Conservation (phyloP, 1,140 invertebrate genomes). For the Matsumurasca onukii region DNA sequence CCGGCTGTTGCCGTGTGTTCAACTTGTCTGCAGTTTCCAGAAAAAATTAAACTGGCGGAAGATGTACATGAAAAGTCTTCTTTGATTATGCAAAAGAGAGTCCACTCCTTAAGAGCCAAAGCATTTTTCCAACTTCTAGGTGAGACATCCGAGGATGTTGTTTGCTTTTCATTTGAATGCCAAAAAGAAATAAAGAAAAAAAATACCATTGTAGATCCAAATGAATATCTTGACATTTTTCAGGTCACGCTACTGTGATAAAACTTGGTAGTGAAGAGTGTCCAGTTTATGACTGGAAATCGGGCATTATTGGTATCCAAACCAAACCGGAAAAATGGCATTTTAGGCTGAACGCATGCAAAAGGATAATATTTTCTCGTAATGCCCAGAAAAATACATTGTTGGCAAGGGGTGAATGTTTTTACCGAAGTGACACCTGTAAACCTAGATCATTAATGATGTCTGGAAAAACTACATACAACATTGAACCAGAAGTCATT, state of each 20-base stretch:
- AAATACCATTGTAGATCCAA: slow-evolving; percentile 35
- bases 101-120: slow-evolving; percentile 42
- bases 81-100: slow-evolving; percentile 32
- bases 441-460: slow-evolving; percentile 13
- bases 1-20: slow-evolving; percentile 39
- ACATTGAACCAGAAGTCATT: slow-evolving; percentile 13
- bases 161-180: slow-evolving; percentile 46
- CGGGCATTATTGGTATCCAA: not conserved
- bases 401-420: slow-evolving; percentile 29
- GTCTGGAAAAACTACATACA: not conserved
- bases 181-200: slow-evolving; percentile 47
- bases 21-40: slow-evolving; percentile 32
- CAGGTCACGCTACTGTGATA: slow-evolving; percentile 32
- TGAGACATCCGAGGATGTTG: slow-evolving; percentile 37
- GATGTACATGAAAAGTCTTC: slow-evolving; percentile 29
- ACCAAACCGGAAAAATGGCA: slow-evolving; percentile 29
- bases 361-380: slow-evolving; percentile 33
- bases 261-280: slow-evolving; percentile 29
- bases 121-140: slow-evolving; percentile 41
- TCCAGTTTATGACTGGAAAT: slow-evolving; percentile 33
- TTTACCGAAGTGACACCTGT: slow-evolving; percentile 16
- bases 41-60: slow-evolving; percentile 34
- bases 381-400: slow-evolving; percentile 27
- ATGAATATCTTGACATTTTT: slow-evolving; percentile 33
- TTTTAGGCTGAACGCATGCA: slow-evolving; percentile 35